These are phyloP conservation scores for Heliconius himera DNA, from an alignment of 1,140 invertebrate genomes.

Conservation along the genomic window DNA sequence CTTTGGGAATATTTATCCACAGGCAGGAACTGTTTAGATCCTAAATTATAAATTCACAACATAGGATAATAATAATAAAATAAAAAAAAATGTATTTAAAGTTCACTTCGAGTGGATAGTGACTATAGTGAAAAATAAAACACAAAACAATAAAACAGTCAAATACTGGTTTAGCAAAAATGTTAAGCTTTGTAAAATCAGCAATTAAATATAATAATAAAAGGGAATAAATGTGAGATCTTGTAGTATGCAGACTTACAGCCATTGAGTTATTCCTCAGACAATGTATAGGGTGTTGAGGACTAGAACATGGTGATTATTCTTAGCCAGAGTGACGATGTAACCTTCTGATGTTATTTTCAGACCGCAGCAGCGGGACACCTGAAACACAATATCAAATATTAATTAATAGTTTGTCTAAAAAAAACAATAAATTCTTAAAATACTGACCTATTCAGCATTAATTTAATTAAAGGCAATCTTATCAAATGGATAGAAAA, in stretches of 20 bases:
- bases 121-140: slow-evolving; percentile 77
- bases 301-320: slow-evolving; percentile 98
- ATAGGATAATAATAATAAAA: slow-evolving; percentile 42
- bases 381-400: slow-evolving; percentile 81
- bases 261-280: slow-evolving; percentile 83
- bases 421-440: not conserved
- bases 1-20: slow-evolving; percentile 72
- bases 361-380: slow-evolving; percentile 97
- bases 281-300: slow-evolving; percentile 97
- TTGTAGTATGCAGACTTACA: slow-evolving; percentile 81
- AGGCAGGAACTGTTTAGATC: slow-evolving; percentile 10
- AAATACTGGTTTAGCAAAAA: slow-evolving; percentile 82
- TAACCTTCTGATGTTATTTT: slow-evolving; percentile 98
- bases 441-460: not conserved
- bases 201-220: slow-evolving; percentile 81
- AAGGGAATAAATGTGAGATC: slow-evolving; percentile 82
- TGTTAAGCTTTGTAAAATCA: slow-evolving; percentile 80
- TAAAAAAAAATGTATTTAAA: slow-evolving; percentile 51
- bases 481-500: too few species aligned
- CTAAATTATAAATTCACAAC: slow-evolving; percentile 54
- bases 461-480: too few species aligned
- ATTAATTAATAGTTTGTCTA: slow-evolving; percentile 15
- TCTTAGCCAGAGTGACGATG: slow-evolving; percentile 98
- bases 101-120: slow-evolving; percentile 68
- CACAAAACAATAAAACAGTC: slow-evolving; percentile 76